Percentiles rank a stretch among this genome's conserved stretches.
Evolutionary conservation across 2,113 vertebrate species (phyloP).

Genomic region (Melierax canorus): DNA sequence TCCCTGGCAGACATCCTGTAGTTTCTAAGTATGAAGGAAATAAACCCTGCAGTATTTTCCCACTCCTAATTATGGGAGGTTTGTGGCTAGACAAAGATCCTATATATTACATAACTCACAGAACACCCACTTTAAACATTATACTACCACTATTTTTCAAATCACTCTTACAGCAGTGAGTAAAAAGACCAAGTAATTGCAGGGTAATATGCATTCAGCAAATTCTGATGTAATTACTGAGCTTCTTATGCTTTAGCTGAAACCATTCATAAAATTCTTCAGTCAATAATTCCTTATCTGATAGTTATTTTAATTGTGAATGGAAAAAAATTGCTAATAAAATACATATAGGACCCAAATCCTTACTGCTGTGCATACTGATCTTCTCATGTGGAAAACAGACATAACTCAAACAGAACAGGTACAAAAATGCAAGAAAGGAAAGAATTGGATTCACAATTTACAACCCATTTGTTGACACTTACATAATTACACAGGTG

Average conservation of each 20-base stretch:
- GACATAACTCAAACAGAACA: not conserved
- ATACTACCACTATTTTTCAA: not conserved
- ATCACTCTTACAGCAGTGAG: not conserved
- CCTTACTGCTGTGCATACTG: not conserved
- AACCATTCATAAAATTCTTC: not conserved
- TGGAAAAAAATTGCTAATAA: not conserved
- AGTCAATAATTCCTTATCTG: not conserved
- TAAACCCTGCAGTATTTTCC: not conserved
- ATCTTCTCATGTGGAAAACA: not conserved
- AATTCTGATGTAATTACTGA: not conserved
- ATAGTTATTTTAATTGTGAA: not conserved
- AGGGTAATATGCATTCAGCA: not conserved
- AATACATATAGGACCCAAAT: not conserved
- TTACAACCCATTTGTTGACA: not conserved
- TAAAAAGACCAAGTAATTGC: not conserved
- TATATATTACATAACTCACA: not conserved
- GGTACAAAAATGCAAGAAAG: not conserved
- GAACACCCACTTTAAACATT: constrained; percentile 5
- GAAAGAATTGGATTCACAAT: not conserved
- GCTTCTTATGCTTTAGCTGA: not conserved
- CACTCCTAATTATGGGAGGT: not conserved
- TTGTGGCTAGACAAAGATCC: not conserved
- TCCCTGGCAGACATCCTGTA: not conserved
- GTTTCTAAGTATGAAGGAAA: not conserved
- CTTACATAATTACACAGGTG: not conserved